A percentile compares a stretch with the other conserved stretches of the same genome.
These are phyloP conservation scores for Seriola quinqueradiata DNA, from an alignment of 2,113 vertebrate genomes.

Conservation along the genomic window DNA sequence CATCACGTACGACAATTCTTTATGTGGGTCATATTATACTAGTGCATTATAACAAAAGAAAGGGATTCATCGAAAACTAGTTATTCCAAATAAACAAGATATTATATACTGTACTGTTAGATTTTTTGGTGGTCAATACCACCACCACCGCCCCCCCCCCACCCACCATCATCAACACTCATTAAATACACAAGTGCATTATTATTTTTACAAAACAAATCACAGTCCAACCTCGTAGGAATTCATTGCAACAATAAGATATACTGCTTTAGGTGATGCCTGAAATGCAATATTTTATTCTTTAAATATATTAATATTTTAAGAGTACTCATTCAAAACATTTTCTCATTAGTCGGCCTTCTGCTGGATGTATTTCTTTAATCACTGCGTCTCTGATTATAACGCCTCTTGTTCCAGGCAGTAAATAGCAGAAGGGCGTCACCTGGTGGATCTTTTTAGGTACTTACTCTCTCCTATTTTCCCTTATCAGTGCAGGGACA, in stretches of 20 bases:
- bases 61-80: background rate
- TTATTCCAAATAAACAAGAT: background rate
- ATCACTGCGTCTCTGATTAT: background rate
- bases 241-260: background rate
- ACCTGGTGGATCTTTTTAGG: background rate
- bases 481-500: background rate
- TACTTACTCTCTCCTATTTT: too few species aligned
- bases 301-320: background rate
- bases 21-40: background rate
- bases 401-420: too few species aligned
- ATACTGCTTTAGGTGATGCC: too few species aligned
- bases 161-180: too few species aligned
- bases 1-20: conserved; percentile 3
- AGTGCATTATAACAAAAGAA: background rate
- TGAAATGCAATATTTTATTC: background rate
- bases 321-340: background rate
- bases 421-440: background rate
- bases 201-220: background rate
- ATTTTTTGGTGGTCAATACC: background rate
- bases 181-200: too few species aligned
- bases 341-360: background rate
- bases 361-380: background rate
- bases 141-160: too few species aligned
- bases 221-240: background rate
- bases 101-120: background rate